Evolutionary conservation across 2,888 invertebrate genomes (phyloP).

Genomic region (Sminthurinus aureus): DNA sequence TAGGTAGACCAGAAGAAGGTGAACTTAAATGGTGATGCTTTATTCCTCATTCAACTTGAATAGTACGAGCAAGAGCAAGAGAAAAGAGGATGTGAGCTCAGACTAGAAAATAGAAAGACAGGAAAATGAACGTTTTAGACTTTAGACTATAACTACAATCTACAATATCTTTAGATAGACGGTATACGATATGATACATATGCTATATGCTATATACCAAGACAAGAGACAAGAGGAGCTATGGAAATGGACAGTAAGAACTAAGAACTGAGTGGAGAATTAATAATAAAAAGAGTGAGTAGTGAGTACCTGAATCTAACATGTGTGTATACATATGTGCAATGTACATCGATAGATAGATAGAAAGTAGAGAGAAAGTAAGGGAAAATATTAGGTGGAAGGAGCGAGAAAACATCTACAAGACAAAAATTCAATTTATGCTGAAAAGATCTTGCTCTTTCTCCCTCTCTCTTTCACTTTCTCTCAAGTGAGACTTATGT

Average conservation of each 20-base stretch:
- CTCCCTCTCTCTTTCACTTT: constrained; percentile 11
- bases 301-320: neutral
- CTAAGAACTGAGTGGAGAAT: neutral
- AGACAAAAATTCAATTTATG: constrained; percentile 20
- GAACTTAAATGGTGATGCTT: constrained; percentile 22
- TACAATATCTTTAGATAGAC: neutral
- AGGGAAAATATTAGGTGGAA: neutral
- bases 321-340: neutral
- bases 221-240: neutral
- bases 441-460: neutral
- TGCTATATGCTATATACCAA: neutral
- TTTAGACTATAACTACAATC: neutral
- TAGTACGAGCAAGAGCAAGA: neutral
- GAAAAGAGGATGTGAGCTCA: neutral
- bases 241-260: neutral
- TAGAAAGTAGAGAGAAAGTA: neutral
- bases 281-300: neutral
- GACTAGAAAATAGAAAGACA: neutral
- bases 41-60: constrained; percentile 6
- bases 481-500: neutral
- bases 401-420: neutral
- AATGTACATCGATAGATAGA: neutral
- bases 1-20: constrained; percentile 18
- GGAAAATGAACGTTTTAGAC: too few species aligned
- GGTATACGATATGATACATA: too few species aligned